A percentile compares a stretch with the other conserved stretches of the same genome.
These are phyloP conservation scores for Plotosus lineatus DNA, from an alignment of 2,113 vertebrate species.

Conservation along the genomic window DNA sequence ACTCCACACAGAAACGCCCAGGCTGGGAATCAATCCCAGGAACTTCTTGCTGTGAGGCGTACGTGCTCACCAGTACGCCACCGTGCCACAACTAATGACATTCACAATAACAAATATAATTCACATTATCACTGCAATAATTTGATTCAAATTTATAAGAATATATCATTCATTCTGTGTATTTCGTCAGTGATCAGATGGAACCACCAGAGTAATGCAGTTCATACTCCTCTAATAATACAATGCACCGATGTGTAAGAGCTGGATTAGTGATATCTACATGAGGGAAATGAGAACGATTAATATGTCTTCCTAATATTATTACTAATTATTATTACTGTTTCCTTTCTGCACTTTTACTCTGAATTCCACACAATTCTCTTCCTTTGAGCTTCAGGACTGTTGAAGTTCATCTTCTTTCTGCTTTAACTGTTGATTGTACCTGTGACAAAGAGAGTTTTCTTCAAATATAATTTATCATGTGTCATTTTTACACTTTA, in stretches of 20 bases:
- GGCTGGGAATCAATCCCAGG: too few relatives aligned
- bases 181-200: not conserved
- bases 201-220: not conserved
- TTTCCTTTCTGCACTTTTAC: not conserved
- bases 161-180: not conserved
- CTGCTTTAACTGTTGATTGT: slow-evolving; percentile 46
- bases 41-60: too few relatives aligned
- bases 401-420: slow-evolving; percentile 27
- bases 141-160: not conserved
- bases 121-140: not conserved
- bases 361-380: not conserved
- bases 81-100: too few relatives aligned
- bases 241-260: not conserved
- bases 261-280: slow-evolving; percentile 14
- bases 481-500: too few relatives aligned
- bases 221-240: not conserved
- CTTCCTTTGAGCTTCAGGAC: slow-evolving; percentile 12
- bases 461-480: not conserved
- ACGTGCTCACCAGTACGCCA: too few relatives aligned
- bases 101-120: too few relatives aligned
- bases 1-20: too few relatives aligned
- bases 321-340: not conserved
- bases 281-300: slow-evolving; percentile 6
- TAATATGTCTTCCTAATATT: not conserved
- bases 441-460: slow-evolving; percentile 40